A percentile compares a stretch with the other conserved stretches of the same genome.
Evolutionary conservation across 2,888 invertebrate species (phyloP).

Genomic region (Chouioia cunea): DNA sequence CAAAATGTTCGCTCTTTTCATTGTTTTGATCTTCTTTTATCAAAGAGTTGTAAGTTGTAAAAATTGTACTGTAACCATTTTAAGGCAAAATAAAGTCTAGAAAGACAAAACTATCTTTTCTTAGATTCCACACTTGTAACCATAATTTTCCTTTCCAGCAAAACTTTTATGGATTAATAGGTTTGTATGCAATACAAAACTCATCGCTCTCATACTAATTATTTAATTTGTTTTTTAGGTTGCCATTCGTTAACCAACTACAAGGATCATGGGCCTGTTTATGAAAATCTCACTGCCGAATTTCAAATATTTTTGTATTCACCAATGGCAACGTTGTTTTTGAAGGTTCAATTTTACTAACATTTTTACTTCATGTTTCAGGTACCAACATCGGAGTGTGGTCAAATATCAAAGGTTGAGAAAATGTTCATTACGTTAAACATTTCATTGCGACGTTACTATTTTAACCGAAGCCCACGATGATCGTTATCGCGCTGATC

Average conservation of each 20-base stretch:
- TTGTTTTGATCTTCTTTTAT: constrained; percentile 52
- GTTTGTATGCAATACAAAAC: neutral
- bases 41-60: constrained; percentile 60
- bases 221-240: constrained; percentile 39
- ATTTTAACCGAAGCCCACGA: too few species aligned
- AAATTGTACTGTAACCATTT: constrained; percentile 66
- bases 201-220: constrained; percentile 23
- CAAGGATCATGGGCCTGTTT: too few species aligned
- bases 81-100: constrained; percentile 69
- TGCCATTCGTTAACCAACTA: neutral
- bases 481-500: too few species aligned
- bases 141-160: neutral
- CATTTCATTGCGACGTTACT: too few species aligned
- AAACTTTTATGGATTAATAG: neutral
- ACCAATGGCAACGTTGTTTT: too few species aligned
- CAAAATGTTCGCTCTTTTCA: constrained; percentile 61
- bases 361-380: constrained; percentile 27
- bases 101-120: constrained; percentile 59
- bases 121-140: constrained; percentile 11
- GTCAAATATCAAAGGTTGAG: neutral
- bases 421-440: neutral
- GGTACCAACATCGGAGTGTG: neutral
- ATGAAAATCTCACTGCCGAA: too few species aligned
- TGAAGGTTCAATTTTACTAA: constrained; percentile 13
- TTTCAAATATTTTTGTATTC: too few species aligned